Evolutionary conservation across 2,888 invertebrate species (phyloP).

Genomic region (Agrotis exclamationis): DNA sequence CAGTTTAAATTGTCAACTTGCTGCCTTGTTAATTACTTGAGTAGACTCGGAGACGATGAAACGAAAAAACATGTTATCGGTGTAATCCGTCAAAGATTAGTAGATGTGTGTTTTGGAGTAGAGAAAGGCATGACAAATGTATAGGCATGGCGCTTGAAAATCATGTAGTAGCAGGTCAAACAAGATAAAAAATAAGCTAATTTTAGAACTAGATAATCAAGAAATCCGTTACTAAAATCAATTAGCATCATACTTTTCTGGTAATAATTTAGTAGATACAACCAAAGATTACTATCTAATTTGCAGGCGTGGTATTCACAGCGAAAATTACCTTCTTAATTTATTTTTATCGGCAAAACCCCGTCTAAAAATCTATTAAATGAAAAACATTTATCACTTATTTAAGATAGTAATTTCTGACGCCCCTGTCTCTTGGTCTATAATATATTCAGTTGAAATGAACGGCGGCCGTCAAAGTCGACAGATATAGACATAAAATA

Average conservation of each 20-base stretch:
- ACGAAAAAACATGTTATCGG: slow-evolving; percentile 25
- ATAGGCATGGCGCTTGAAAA: not conserved
- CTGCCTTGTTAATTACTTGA: slow-evolving; percentile 61
- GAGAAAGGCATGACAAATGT: not conserved
- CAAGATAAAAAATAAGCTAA: not conserved
- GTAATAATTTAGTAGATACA: not conserved
- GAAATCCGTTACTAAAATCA: slow-evolving; percentile 12
- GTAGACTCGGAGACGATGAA: slow-evolving; percentile 50
- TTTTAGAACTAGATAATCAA: not conserved
- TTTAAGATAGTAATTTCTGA: slow-evolving; percentile 32
- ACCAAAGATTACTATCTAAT: slow-evolving; percentile 2
- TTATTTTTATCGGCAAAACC: slow-evolving; percentile 15
- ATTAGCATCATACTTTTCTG: slow-evolving; percentile 1
- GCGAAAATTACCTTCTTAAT: slow-evolving; percentile 27
- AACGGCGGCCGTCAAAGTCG: slow-evolving; percentile 72
- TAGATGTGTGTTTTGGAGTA: slow-evolving; percentile 12
- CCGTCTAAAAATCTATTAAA: slow-evolving; percentile 20
- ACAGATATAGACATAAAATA: slow-evolving; percentile 70
- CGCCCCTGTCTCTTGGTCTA: slow-evolving; percentile 54
- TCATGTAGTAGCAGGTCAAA: not conserved
- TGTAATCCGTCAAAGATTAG: slow-evolving; percentile 36
- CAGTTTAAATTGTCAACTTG: slow-evolving; percentile 68
- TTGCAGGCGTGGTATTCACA: slow-evolving; percentile 27
- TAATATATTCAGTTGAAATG: slow-evolving; percentile 67
- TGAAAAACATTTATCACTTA: slow-evolving; percentile 30